These are phyloP conservation scores for Leucophenga maculata DNA, from an alignment of 2,888 invertebrate genomes.

Conservation along the genomic window DNA sequence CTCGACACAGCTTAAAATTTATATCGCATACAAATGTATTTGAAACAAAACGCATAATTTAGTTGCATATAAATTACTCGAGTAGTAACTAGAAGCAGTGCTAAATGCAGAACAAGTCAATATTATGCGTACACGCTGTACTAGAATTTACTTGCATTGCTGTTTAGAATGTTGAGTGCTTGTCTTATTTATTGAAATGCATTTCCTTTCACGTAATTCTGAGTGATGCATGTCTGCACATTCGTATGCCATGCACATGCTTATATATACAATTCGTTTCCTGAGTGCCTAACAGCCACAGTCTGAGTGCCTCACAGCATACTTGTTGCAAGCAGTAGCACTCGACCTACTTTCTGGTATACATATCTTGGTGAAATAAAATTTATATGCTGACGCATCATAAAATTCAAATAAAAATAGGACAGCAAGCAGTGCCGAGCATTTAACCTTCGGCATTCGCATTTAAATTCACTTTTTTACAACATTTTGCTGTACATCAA, in stretches of 20 bases:
- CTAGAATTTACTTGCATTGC: neutral
- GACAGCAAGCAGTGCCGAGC: conserved; percentile 27
- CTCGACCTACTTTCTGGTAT: conserved; percentile 35
- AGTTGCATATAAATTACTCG: neutral
- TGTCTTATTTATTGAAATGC: conserved; percentile 37
- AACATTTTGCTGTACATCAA: no score
- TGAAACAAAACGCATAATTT: conserved; percentile 8
- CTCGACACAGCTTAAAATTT: neutral
- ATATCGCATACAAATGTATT: conserved; percentile 20
- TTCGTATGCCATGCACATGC: neutral
- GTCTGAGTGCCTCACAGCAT: neutral
- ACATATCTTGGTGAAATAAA: conserved; percentile 37
- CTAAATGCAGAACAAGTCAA: neutral
- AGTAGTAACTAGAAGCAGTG: no score
- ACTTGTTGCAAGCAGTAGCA: conserved; percentile 22
- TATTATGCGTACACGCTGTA: neutral
- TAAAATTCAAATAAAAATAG: conserved; percentile 52
- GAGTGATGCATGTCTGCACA: neutral
- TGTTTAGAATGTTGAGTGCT: conserved; percentile 7
- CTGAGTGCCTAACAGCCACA: no score
- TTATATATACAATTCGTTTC: no score
- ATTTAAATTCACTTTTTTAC: conserved; percentile 44
- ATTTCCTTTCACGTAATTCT: neutral
- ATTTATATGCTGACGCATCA: conserved; percentile 57
- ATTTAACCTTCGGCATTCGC: conserved; percentile 51